These are phyloP conservation scores for Alauda arvensis DNA, from an alignment of 2,797 vertebrate species.

Conservation along the genomic window DNA sequence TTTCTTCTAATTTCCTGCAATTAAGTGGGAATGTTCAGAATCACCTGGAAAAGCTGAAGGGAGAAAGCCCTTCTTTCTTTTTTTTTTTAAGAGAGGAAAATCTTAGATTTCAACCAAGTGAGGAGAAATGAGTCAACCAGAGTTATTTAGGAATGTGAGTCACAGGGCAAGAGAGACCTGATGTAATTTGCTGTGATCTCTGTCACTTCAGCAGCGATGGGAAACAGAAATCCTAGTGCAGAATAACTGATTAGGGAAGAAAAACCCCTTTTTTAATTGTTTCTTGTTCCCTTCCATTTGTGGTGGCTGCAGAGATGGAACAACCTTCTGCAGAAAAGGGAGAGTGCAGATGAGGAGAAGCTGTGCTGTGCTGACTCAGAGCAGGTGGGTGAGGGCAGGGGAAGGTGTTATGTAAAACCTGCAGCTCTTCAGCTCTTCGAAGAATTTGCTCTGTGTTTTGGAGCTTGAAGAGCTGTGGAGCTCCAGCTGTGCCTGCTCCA, in stretches of 20 bases:
- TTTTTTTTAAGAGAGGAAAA: neutral
- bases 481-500: neutral
- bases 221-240: neutral
- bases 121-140: slow-evolving; percentile 21
- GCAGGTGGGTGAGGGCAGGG: slow-evolving; percentile 36
- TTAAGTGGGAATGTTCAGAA: neutral
- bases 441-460: neutral
- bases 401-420: neutral
- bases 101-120: neutral
- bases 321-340: neutral
- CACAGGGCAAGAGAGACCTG: slow-evolving; percentile 24
- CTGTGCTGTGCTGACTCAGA: slow-evolving; percentile 19
- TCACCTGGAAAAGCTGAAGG: neutral
- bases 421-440: neutral
- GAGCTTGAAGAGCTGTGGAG: neutral
- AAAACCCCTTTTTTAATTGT: neutral
- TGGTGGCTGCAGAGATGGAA: neutral
- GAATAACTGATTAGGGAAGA: neutral
- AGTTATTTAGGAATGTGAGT: slow-evolving; percentile 38
- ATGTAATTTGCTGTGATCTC: neutral
- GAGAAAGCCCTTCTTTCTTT: neutral
- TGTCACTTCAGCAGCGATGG: neutral
- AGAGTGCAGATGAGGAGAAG: neutral
- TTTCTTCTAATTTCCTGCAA: neutral
- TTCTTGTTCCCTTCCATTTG: fast-evolving